Base-by-base conservation (phyloP, 2,113 vertebrate genomes). In the Penelope pileata region DNA sequence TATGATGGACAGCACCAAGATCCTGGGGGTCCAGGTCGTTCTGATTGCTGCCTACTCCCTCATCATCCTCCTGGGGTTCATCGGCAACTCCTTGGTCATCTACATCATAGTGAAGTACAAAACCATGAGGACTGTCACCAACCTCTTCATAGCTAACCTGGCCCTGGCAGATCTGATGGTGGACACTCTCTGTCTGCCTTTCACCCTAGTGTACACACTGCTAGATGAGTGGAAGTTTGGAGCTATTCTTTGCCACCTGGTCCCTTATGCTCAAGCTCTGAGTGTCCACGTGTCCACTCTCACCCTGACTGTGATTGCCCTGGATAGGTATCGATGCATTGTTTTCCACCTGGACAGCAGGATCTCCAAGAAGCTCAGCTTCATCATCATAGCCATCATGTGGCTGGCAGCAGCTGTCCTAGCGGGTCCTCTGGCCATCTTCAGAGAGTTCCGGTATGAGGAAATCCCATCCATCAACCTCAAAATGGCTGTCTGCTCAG, bases 121-220 rank as follows among this genome's bases (percentile, higher is more conserved):
- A 87, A 99, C 98, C 91, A 99, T 99, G 99, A 98, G 98, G 78
- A 99, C 99, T 0, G 99, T 99, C 64, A 99, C 99, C 79, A 99
- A 99, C 96, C 99, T 98, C 96, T 99, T 99, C 97, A 99, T 99
- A 45, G 99, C 98, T 38, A 99, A 99, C 97, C 96, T 99, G 95
- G 99, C 99, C 29, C 90, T 99, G 94, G 99, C 99, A 16, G 99
- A 99, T 89, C 98, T 99, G 74, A 98, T 99, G 97, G 98, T 99
- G 95, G 98, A 99, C 97, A 98, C 98, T 0, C 97, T 99, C 85
- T 99, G 99, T 74, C 92, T 99, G 94, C 99, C 99, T 43, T 99
- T 99, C 96, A 99, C 99, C 7, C 90, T 99, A 34, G 98, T 98
- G 38, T 99, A 99, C 96, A 99, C 99, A 0, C 95, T 99, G 86